Percentiles rank a stretch among this genome's conserved stretches.
Evolutionary conservation across 2,888 invertebrate genomes (phyloP).

Genomic region (Anthophora plumipes): DNA sequence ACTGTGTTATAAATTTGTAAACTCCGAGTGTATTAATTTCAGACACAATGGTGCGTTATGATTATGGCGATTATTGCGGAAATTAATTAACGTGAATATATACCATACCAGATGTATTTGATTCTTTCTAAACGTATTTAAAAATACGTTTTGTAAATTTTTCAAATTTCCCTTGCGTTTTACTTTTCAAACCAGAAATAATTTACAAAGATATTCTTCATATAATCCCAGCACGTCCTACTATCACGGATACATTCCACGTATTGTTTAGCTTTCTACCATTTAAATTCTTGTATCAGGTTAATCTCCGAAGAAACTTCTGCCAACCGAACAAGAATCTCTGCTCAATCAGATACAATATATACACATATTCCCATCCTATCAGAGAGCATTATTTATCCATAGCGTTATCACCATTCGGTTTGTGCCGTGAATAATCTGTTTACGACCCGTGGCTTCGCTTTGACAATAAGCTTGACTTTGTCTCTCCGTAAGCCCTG

Average conservation of each 20-base stretch:
- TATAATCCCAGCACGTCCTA: too few species aligned
- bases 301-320: background rate
- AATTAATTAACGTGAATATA: background rate
- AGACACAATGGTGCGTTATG: too few species aligned
- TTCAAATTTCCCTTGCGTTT: too few species aligned
- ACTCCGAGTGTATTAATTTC: too few species aligned
- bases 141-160: too few species aligned
- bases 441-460: constrained; percentile 31
- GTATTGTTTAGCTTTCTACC: background rate
- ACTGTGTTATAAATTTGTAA: too few species aligned
- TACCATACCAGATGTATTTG: background rate
- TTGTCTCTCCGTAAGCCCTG: constrained; percentile 3
- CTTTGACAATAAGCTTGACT: constrained; percentile 35
- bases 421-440: constrained; percentile 26
- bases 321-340: background rate
- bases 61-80: too few species aligned
- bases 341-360: background rate
- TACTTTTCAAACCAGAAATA: too few species aligned
- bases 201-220: too few species aligned
- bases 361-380: background rate
- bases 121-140: too few species aligned
- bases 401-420: constrained; percentile 10
- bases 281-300: background rate
- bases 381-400: constrained; percentile 31
- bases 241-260: background rate